Evolutionary conservation across 1,140 invertebrate genomes (phyloP).

Genomic region (Apocrypta bakeri): DNA sequence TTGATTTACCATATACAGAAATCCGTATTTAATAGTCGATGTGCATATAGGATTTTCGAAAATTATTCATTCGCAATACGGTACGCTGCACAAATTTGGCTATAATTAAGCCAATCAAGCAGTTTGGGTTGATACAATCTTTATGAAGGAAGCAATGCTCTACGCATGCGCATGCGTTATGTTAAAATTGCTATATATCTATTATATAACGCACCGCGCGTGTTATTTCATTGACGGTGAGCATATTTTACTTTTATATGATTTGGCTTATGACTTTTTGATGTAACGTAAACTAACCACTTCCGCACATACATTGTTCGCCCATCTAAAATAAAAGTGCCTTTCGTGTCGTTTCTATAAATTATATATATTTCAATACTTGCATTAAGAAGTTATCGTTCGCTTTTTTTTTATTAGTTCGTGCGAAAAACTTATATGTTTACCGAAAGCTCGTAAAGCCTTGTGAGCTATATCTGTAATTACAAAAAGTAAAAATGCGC

Average conservation of each 20-base stretch:
- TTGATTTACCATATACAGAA: not conserved
- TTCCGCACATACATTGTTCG: not conserved
- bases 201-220: not conserved
- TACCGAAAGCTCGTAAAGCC: no score
- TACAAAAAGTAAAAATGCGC: not conserved
- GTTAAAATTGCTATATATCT: not conserved
- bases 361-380: no score
- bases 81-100: not conserved
- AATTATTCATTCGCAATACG: not conserved
- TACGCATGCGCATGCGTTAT: not conserved
- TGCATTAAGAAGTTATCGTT: no score
- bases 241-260: conserved; percentile 7
- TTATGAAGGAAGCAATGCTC: not conserved
- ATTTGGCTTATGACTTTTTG: conserved; percentile 3
- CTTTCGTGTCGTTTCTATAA: no score
- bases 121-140: not conserved
- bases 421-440: not conserved
- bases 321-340: not conserved
- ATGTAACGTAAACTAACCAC: not conserved
- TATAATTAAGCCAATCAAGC: conserved; percentile 13
- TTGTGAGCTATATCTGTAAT: not conserved
- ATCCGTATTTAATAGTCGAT: not conserved
- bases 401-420: not conserved
- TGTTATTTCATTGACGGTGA: not conserved
- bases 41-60: not conserved